A percentile compares a stretch with the other conserved stretches of the same genome.
Conservation (phyloP, 64 coral and sea anemone genomes). For the Pocillopora damicornis region DNA sequence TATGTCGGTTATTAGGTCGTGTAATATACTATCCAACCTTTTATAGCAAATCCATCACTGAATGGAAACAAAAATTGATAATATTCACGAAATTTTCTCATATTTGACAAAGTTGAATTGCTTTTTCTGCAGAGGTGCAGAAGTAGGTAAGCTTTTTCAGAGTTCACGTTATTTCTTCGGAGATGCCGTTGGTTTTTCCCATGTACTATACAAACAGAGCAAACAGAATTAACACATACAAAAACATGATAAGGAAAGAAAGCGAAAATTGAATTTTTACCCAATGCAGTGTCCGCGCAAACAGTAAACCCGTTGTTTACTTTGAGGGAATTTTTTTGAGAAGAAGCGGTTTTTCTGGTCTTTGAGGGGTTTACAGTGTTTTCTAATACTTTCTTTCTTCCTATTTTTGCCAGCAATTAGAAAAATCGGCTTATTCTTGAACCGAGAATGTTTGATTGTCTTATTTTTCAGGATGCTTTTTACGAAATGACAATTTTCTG, state of each 20-base stretch:
- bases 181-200: constrained; percentile 38
- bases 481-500: constrained; percentile 52
- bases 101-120: background rate
- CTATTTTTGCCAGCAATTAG: constrained; percentile 29
- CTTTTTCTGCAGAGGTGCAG: background rate
- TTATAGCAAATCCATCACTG: constrained; percentile 1
- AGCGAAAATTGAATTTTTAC: constrained; percentile 82
- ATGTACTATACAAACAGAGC: constrained; percentile 52
- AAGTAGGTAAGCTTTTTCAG: background rate
- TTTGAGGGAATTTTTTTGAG: constrained; percentile 56
- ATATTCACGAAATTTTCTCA: background rate
- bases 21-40: constrained; percentile 12
- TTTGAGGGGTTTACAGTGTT: background rate
- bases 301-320: constrained; percentile 55
- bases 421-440: constrained; percentile 39
- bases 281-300: constrained; percentile 35
- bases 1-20: background rate
- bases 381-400: constrained; percentile 12
- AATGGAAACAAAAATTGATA: background rate
- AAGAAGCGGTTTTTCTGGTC: constrained; percentile 12
- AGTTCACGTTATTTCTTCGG: constrained; percentile 3
- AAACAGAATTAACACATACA: constrained; percentile 84
- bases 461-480: constrained; percentile 61
- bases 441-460: constrained; percentile 48
- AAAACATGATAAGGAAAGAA: constrained; percentile 68